These are phyloP conservation scores for Oreortyx pictus DNA, from an alignment of 2,797 vertebrate species.

Conservation along the genomic window DNA sequence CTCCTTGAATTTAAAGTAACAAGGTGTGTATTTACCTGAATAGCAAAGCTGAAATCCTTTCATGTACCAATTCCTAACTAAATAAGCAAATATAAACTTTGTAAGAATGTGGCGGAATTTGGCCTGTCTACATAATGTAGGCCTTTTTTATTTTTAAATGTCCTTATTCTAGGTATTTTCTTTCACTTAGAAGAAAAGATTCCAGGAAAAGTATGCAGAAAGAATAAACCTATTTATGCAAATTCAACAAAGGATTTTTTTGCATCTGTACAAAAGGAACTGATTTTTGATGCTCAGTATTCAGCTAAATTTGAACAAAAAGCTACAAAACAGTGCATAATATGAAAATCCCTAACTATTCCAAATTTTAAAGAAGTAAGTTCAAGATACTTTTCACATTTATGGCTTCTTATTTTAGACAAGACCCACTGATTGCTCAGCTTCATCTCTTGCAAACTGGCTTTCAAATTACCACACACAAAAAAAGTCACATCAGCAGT, in stretches of 20 bases:
- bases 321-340: not conserved
- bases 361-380: not conserved
- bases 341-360: slow-evolving; percentile 33
- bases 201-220: not conserved
- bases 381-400: slow-evolving; percentile 35
- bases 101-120: not conserved
- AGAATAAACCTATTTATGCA: slow-evolving; percentile 16
- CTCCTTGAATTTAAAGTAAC: not conserved
- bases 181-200: not conserved
- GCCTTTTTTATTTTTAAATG: not conserved
- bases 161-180: not conserved
- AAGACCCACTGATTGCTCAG: slow-evolving; percentile 56
- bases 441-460: slow-evolving; percentile 17
- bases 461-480: not conserved
- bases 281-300: slow-evolving; percentile 55
- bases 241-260: slow-evolving; percentile 36
- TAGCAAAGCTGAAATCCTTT: not conserved
- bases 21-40: not conserved
- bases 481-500: not conserved
- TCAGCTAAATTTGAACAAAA: slow-evolving; percentile 40
- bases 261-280: slow-evolving; percentile 52
- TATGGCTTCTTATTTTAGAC: slow-evolving; percentile 43
- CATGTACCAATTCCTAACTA: not conserved
- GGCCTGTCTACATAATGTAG: not conserved
- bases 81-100: not conserved